Base-by-base conservation (phyloP, 2,888 invertebrate genomes). In the Sepioteuthis lessoniana region DNA sequence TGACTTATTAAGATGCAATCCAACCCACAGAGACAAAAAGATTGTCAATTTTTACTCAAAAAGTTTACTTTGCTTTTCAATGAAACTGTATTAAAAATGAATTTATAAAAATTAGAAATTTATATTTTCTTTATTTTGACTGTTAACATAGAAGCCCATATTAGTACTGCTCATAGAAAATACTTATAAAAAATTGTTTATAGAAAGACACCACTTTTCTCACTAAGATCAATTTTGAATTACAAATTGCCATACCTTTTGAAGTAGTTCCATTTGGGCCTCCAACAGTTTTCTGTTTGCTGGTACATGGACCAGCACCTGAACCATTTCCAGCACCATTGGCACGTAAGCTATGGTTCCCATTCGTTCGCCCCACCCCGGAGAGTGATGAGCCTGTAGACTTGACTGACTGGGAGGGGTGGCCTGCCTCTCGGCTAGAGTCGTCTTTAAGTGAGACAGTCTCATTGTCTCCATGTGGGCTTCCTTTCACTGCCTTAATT, bases 401-500 rank as follows among this genome's bases (percentile, higher is more conserved):
- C 76, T 76, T 76, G n/a, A 76, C 76, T n/a, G n/a, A 76, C 76
- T 76, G 76, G 76, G 76, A 76, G 76, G 76, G 76, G 76, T 76
- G 76, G 76, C 76, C 76, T 76, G 76, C 76, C 76, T 76, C 76
- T 76, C 76, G 76, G 76, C 76, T 76, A 76, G 76, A 76, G 76
- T 76, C 76, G 76, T 76, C 76, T 76, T 76, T 76, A 76, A 35
- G 76, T 76, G 76, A 76, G 76, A 76, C 76, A 76, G 76, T n/a
- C 76, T 76, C 76, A 76, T 76, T 76, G 76, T 76, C 76, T 76
- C 76, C 76, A 76, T 76, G 76, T 76, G 76, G 76, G 76, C 76
- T 76, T 76, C 76, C 76, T 76, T 76, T 76, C 76, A 76, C 92
- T 47, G 92, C 47, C 42, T 92, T 92, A 31, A 92, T 42, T 92